A percentile compares a stretch with the other conserved stretches of the same genome.
Evolutionary conservation across 2,888 invertebrate genomes (phyloP).

Genomic region (Thalpophila matura): DNA sequence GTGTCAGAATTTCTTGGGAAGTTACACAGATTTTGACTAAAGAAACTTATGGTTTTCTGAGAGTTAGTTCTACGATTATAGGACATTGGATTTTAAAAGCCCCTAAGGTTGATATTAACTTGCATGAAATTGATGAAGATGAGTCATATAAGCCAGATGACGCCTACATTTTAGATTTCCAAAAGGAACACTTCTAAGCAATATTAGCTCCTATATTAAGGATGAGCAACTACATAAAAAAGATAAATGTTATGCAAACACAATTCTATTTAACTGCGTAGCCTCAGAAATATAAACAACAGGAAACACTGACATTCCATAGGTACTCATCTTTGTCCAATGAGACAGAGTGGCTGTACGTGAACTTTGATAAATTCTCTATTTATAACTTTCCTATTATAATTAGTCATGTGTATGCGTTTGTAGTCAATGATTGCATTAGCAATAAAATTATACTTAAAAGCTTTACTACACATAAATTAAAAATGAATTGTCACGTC

Average conservation of each 20-base stretch:
- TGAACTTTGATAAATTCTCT: conserved; percentile 63
- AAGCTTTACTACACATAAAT: background rate
- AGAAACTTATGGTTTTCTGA: background rate
- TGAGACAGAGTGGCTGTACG: conserved; percentile 61
- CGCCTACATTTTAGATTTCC: conserved; percentile 15
- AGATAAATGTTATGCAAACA: conserved; percentile 48
- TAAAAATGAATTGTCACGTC: conserved; percentile 1
- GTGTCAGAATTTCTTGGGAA: conserved; percentile 6
- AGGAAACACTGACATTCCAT: conserved; percentile 61
- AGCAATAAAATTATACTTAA: conserved; percentile 26
- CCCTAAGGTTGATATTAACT: background rate
- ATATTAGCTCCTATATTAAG: background rate
- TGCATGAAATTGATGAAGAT: background rate
- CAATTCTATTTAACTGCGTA: conserved; percentile 43
- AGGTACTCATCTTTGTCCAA: conserved; percentile 59
- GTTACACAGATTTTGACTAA: background rate
- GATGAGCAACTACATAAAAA: conserved; percentile 28
- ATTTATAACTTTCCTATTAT: conserved; percentile 62
- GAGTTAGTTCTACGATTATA: background rate
- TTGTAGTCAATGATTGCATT: conserved; percentile 36
- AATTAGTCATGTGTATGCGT: conserved; percentile 25
- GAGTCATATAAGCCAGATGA: conserved; percentile 18
- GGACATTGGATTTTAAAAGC: background rate
- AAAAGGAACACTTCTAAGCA: conserved; percentile 1
- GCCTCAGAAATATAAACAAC: conserved; percentile 50